Conservation (phyloP, 2,888 invertebrate species). For the Galeruca laticollis region DNA sequence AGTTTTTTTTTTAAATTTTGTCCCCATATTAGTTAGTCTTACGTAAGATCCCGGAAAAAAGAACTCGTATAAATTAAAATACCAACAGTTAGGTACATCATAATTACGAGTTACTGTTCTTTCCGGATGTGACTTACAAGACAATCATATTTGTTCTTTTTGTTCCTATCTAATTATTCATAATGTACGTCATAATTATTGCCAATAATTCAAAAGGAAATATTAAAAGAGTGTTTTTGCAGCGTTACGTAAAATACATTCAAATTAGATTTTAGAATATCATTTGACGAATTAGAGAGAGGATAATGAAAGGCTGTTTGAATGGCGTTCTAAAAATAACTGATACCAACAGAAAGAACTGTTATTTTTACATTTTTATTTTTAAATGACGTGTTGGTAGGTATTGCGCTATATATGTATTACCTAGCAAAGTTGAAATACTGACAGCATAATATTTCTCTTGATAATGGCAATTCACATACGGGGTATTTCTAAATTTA, state of each 20-base stretch:
- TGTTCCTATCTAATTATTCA: not conserved
- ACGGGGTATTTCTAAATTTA: too few relatives aligned
- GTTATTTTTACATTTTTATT: not conserved
- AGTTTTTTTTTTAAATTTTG: too few relatives aligned
- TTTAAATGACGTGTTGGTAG: not conserved
- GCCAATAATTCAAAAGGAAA: not conserved
- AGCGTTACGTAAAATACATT: not conserved
- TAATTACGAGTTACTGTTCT: not conserved
- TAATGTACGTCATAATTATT: not conserved
- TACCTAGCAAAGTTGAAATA: too few relatives aligned
- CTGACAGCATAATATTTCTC: too few relatives aligned
- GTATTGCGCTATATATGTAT: not conserved
- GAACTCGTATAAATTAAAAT: not conserved
- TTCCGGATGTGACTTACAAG: constrained; percentile 2
- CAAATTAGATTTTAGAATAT: not conserved
- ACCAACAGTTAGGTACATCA: not conserved
- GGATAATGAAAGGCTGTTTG: not conserved
- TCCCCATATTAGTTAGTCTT: too few relatives aligned
- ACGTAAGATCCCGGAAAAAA: not conserved
- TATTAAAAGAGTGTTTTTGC: not conserved
- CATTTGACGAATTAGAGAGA: not conserved
- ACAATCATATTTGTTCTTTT: not conserved
- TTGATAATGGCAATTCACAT: too few relatives aligned
- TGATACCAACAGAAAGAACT: constrained; percentile 4
- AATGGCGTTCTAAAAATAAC: constrained; percentile 2